Base-by-base conservation (phyloP, 2,113 vertebrate genomes). In the Xerus inauris region DNA sequence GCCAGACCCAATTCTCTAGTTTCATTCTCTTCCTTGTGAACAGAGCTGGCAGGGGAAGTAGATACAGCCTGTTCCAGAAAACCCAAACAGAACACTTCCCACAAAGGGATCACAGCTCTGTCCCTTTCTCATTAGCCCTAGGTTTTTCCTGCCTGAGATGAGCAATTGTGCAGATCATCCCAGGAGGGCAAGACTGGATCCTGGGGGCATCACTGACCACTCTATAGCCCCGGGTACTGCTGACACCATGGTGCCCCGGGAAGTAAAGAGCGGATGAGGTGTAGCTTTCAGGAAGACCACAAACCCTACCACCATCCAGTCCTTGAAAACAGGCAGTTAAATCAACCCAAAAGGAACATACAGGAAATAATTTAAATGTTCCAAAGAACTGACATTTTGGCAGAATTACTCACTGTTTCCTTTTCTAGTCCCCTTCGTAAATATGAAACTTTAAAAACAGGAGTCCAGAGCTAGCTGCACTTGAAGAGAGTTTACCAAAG, bases 281-380 rank as follows among this genome's bases (percentile, higher is more conserved):
- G 38, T 9, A 20, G 80, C 54, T 59, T 69, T 80, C 42, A 47
- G 72, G 16, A 87, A 69, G 28, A 79, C 51, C n/a, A 72, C 4
- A 72, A 69, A 30, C 9, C 6, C 62, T 8, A 9, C 28, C 51
- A 76, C 38, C 17, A 30, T 35, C 35, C 38, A 87, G 65, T 69
- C 42, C 40, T 94, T 32, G 65, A 94, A 97, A 89, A 76, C 16
- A 93, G 64, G 57, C 84, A 84, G 83, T 47, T 54, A 54, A 83
- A 72, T 35, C 85, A 93, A 77, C 38, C 10, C 24, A 42, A 82
- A 80, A 82, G 28, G 6, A n/a, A 82, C 62, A 82, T 16, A 49
- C 85, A 88, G 45, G 65, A 91, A 95, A 51, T 67, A 69, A 87
- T 59, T 67, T 67, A 82, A 86, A 62, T 79, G 54, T 49, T 69